Conservation (phyloP, 2,113 vertebrate species). For the Petaurus breviceps region DNA sequence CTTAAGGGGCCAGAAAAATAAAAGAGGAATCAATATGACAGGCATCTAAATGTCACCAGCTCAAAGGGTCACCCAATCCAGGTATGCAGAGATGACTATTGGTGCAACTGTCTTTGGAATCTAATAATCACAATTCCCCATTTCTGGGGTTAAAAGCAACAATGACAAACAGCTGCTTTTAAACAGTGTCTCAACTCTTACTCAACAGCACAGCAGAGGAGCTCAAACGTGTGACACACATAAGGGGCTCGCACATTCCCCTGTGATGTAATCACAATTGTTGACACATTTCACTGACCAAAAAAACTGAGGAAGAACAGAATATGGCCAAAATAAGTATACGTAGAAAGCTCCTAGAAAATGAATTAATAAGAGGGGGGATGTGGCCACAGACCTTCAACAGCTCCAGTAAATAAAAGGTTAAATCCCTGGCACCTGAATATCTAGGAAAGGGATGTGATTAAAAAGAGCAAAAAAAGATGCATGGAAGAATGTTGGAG, state of each 20-base stretch:
- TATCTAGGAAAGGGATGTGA: constrained; percentile 49
- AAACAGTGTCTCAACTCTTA: constrained; percentile 37
- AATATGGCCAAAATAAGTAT: background rate
- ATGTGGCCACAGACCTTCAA: constrained; percentile 23
- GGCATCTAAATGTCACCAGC: constrained; percentile 53
- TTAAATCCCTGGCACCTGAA: constrained; percentile 55
- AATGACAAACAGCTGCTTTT: background rate
- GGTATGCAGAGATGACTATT: constrained; percentile 53
- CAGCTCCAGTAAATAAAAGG: constrained; percentile 52
- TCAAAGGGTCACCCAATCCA: constrained; percentile 68
- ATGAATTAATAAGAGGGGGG: constrained; percentile 35
- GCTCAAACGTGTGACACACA: constrained; percentile 52
- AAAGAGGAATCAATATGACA: constrained; percentile 71
- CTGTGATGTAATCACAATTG: constrained; percentile 9
- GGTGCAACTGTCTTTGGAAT: constrained; percentile 9
- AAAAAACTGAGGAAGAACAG: constrained; percentile 55
- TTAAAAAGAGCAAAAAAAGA: constrained; percentile 63
- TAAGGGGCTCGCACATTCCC: constrained; percentile 27
- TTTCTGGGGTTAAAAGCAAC: background rate
- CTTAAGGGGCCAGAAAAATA: constrained; percentile 78
- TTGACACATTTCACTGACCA: constrained; percentile 32
- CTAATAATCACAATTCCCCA: constrained; percentile 46
- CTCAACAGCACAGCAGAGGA: constrained; percentile 4
- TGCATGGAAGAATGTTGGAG: constrained; percentile 64
- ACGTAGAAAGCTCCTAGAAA: constrained; percentile 40